Base-by-base conservation (phyloP, 1,140 invertebrate genomes). In the Lepidurus packardi region DNA sequence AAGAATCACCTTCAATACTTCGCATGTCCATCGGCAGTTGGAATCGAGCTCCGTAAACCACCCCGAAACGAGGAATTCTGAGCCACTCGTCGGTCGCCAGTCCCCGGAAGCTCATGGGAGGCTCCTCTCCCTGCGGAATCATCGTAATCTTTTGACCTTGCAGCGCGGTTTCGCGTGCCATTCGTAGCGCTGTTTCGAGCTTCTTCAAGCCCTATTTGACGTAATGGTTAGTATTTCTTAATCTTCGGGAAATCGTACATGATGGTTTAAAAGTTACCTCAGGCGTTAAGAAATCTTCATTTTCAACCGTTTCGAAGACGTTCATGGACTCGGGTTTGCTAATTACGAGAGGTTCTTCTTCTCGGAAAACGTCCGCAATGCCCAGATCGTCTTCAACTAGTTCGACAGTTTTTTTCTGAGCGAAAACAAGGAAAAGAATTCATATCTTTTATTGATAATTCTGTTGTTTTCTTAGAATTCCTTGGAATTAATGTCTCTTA, bases 1-100 rank as follows among this genome's bases (percentile, higher is more conserved):
- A 43, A 11, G 42, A 34, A 24, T 3, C 53, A 77, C 76, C 41
- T 53, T 47, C 65, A 34, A 77, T 24, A 13, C 65, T 74, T 34
- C 78, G 24, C 41, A 74, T 45, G 47, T 78, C 73, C 13, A 78
- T 78, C 8, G 78, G 78, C 11, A 78, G 75, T 75, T 78, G 73
- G 21, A 78, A 78, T 13, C 78, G 78, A 42, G 78, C 78, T 41
- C 78, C 78, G 43, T 45, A 78, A 47, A 44, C 45, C 6, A 43
- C 53, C 11, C 78, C 78, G 43, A 74, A 73, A 34, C 78, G 73
- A 7, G 78, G 78, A 45, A 78, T 75, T 24, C 44, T 25, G 16
- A 78, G 73, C 73, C 73, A 78, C 6, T 77, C 43, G 7, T 44
- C 43, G 5, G 24, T 42, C 34, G 53, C 53, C 13, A 65, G 21